phyloP scores from a whole-genome alignment of 2,888 invertebrate species.

The Hipparchia semele region DNA sequence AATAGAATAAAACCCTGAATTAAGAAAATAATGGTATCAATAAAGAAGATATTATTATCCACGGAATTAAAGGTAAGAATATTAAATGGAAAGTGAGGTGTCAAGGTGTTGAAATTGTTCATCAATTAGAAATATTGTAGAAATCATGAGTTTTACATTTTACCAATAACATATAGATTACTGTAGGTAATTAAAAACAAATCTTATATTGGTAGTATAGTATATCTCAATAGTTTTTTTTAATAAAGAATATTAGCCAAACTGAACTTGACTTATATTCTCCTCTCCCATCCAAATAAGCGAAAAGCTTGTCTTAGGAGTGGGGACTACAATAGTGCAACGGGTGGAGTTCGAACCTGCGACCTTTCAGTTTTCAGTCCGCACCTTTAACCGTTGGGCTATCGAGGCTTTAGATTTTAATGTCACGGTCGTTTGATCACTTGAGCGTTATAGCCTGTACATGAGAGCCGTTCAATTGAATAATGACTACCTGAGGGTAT shows the following conservation, averaged over 20 bases:
- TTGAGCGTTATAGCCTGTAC: neutral
- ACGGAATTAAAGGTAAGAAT: too few relatives aligned
- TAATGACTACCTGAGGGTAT: conserved; percentile 11
- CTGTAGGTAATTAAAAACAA: neutral
- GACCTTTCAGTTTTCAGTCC: too few relatives aligned
- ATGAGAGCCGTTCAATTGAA: neutral
- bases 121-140: neutral
- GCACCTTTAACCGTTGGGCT: too few relatives aligned
- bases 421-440: neutral
- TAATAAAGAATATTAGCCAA: too few relatives aligned
- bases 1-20: too few relatives aligned
- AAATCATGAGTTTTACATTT: neutral
- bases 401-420: neutral
- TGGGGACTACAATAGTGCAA: too few relatives aligned
- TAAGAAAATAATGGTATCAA: too few relatives aligned
- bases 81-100: neutral
- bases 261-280: too few relatives aligned
- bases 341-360: too few relatives aligned
- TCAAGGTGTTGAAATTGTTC: neutral
- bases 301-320: too few relatives aligned
- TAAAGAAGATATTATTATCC: too few relatives aligned
- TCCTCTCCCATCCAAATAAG: too few relatives aligned
- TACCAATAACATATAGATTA: neutral
- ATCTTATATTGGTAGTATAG: neutral
- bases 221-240: neutral